Evolutionary conservation across 1,140 invertebrate species (phyloP).

Genomic region (Asobara japonica): DNA sequence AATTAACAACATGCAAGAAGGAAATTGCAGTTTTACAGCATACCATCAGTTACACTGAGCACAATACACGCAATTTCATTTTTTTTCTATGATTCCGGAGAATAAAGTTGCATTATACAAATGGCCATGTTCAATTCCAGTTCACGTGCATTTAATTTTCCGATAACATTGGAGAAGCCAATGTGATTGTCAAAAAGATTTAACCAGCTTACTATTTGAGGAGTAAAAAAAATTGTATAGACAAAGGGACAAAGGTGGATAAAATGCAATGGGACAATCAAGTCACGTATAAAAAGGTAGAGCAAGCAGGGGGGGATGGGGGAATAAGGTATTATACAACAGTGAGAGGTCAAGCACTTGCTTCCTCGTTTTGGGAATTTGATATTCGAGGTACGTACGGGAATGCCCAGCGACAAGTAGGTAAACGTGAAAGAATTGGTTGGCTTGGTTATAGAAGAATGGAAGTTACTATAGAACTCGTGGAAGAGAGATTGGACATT

Average conservation of each 20-base stretch:
- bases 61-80: not conserved
- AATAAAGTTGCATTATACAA: not conserved
- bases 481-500: not conserved
- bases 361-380: conserved; percentile 1
- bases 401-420: not conserved
- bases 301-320: no score
- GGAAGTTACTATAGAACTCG: not conserved
- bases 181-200: not conserved
- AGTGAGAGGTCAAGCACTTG: not conserved
- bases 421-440: not conserved
- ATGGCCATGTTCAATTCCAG: not conserved
- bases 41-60: no score
- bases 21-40: not conserved
- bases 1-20: not conserved
- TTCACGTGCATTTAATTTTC: not conserved
- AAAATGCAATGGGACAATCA: not conserved
- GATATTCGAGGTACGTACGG: not conserved
- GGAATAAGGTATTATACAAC: not conserved
- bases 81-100: not conserved
- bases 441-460: not conserved
- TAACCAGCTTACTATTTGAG: not conserved
- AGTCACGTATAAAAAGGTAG: not conserved
- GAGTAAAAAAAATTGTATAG: not conserved
- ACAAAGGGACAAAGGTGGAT: not conserved
- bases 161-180: not conserved